Percentiles rank a stretch among this genome's conserved stretches.
Conservation (phyloP, 2,113 vertebrate genomes). For the Oncorhynchus keta region DNA sequence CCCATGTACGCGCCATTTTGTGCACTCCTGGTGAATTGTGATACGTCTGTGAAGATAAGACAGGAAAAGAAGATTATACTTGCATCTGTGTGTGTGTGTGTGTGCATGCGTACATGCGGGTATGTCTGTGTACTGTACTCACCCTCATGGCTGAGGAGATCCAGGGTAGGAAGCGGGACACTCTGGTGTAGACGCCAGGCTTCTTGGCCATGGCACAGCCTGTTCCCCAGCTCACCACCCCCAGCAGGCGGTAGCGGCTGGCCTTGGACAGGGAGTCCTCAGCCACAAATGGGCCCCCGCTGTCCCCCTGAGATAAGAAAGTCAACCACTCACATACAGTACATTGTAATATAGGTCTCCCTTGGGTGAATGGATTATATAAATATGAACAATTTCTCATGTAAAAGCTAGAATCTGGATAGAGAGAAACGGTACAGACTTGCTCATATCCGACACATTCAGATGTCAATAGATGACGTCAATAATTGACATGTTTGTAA, state of each 20-base stretch:
- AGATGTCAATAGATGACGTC: no score
- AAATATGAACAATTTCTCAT: no score
- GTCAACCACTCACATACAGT: neutral
- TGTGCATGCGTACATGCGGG: neutral
- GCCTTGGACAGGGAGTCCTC: constrained; percentile 82
- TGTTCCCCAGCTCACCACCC: constrained; percentile 91
- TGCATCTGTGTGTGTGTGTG: neutral
- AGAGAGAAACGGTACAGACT: no score
- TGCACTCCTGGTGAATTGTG: constrained; percentile 73
- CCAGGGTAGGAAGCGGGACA: constrained; percentile 86
- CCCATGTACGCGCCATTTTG: constrained; percentile 74
- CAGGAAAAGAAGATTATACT: neutral
- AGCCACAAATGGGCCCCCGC: constrained; percentile 86
- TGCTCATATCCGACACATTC: no score
- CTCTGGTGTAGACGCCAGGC: constrained; percentile 87
- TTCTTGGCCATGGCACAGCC: constrained; percentile 88
- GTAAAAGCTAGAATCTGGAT: no score
- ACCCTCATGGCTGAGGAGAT: constrained; percentile 88
- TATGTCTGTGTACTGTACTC: constrained; percentile 22
- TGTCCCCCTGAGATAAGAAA: constrained; percentile 79
- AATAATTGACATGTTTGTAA: no score
- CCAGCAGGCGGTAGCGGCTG: constrained; percentile 81
- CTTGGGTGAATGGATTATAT: no score
- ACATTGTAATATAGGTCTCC: no score
- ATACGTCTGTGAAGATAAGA: constrained; percentile 65